Conservation (phyloP, 35 echinoderm and acorn worm species). For the Ophiothrix spiculata region DNA sequence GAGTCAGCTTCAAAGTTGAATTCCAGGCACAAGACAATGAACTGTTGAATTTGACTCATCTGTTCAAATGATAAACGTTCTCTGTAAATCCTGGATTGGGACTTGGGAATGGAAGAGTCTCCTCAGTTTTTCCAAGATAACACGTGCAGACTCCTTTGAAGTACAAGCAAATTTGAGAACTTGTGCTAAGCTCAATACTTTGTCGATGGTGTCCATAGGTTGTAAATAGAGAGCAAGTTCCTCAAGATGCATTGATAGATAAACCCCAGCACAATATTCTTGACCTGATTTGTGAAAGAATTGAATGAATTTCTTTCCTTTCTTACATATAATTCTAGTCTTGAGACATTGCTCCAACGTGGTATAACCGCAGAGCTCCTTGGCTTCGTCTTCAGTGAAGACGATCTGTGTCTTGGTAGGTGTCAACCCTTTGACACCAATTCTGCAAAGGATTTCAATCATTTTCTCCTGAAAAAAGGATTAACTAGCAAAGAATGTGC, state of each 20-base stretch:
- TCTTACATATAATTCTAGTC: no score
- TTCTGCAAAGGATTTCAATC: neutral
- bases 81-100: neutral
- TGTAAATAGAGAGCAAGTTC: neutral
- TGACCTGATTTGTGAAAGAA: conserved; percentile 1
- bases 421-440: neutral
- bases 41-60: neutral
- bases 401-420: neutral
- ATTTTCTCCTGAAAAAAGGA: no score
- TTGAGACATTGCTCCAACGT: no score
- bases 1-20: neutral
- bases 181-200: neutral
- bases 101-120: neutral
- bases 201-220: neutral
- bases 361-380: no score
- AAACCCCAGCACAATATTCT: neutral
- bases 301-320: neutral
- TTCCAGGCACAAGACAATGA: neutral
- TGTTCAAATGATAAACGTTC: neutral
- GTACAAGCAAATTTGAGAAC: neutral
- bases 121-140: neutral
- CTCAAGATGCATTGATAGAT: neutral
- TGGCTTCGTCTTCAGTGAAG: neutral
- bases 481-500: no score
- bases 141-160: neutral